These are phyloP conservation scores for Heterochromis multidens DNA, from an alignment of 2,113 vertebrate genomes.

Conservation along the genomic window DNA sequence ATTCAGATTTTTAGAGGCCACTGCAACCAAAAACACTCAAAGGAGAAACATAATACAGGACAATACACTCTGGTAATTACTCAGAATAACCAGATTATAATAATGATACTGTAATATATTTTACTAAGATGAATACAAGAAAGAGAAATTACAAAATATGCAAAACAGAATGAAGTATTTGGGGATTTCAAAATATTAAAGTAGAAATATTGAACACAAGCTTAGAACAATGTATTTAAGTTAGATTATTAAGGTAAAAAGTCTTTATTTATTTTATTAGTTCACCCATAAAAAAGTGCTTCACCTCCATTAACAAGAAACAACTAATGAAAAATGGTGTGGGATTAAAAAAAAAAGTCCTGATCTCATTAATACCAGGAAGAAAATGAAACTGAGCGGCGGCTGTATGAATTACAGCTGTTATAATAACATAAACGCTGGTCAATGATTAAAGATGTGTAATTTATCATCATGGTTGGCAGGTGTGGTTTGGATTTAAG, in stretches of 20 bases:
- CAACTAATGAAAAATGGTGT: too few species aligned
- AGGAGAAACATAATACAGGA: rapidly evolving
- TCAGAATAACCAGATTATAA: rapidly evolving
- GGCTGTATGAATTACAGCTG: not conserved
- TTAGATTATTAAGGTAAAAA: too few species aligned
- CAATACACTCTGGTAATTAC: not conserved
- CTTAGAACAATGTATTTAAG: too few species aligned
- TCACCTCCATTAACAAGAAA: not conserved
- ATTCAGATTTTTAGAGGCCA: not conserved
- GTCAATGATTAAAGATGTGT: not conserved
- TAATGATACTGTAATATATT: not conserved
- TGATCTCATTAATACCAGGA: not conserved
- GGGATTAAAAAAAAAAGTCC: too few species aligned
- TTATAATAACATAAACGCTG: not conserved
- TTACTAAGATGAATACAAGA: not conserved
- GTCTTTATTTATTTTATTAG: not conserved
- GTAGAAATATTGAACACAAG: too few species aligned
- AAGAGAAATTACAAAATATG: not conserved
- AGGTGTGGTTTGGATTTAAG: not conserved
- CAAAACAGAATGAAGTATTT: not conserved
- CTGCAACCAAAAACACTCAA: not conserved
- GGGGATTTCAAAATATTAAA: not conserved
- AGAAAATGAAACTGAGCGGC: not conserved
- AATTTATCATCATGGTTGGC: not conserved
- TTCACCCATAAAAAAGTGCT: rapidly evolving